Base-by-base conservation (phyloP, 2,797 vertebrate genomes). In the Sebastes paucispinis region DNA sequence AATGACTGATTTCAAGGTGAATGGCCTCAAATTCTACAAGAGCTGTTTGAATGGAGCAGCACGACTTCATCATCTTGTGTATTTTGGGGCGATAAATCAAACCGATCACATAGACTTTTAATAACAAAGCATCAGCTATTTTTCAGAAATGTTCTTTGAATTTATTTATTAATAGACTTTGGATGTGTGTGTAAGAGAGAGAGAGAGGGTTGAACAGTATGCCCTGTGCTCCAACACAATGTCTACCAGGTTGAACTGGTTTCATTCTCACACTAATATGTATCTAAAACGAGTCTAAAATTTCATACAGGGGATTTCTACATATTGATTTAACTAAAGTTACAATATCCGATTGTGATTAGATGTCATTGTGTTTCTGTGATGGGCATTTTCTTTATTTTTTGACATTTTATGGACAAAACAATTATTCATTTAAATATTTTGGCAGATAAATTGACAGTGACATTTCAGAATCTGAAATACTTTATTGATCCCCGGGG, bases 1-100 rank as follows among this genome's bases (percentile, higher is more conserved):
- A 63, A 69, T 68, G 81, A 79, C 55, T 27, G 54, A 79, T 84
- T 84, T 84, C 66, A 82, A 91, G 83, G 80, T 87, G 79, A 90
- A 85, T 62, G 52, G 32, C 63, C 71, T 36, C 16, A n/a, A 77
- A 79, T 75, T 88, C 47, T 66, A 20, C 34, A 29, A 34, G 36
- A 39, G 74, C 55, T 43, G 60, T 89, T 58, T 73, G 43, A 83
- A 84, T n/a, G 13, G 68, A 75, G 55, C 74, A 81, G 67, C 31
- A 63, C 60, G 78, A 14, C 73, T n/a, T 69, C 66, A 25, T 80
- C 59, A 54, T 73, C 39, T 20, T 77, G 50, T 65, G 54, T 84
- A 73, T 80, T 82, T 70, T 72, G 47, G n/a, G 52, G 57, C 29
- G 12, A 79, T 87, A 66, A 90, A 80, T 80, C 52, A 79, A 84